These are phyloP conservation scores for Procambarus virginalis DNA, from an alignment of 1,140 invertebrate species.

Conservation along the genomic window DNA sequence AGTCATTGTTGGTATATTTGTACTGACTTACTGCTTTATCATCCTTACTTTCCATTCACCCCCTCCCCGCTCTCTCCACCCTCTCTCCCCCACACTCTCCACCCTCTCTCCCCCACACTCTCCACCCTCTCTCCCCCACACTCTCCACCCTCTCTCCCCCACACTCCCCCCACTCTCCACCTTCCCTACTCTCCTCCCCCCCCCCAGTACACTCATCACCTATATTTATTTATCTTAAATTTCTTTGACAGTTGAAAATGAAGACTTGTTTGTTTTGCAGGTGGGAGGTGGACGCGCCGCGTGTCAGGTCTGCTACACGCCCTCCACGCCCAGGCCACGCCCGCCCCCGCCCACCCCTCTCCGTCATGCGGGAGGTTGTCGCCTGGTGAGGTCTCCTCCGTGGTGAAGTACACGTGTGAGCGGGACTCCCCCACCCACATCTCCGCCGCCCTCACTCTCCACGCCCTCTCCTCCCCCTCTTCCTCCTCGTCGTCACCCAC, in stretches of 20 bases:
- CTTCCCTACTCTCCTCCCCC: not conserved
- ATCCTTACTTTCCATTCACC: too few relatives aligned
- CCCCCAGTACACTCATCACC: not conserved
- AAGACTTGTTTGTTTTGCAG: not conserved
- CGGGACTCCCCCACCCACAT: not conserved
- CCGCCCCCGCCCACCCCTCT: not conserved
- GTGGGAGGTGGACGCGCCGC: slow-evolving; percentile 41
- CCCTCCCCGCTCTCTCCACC: too few relatives aligned
- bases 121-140: too few relatives aligned
- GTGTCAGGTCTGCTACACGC: slow-evolving; percentile 36
- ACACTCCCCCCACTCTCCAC: not conserved
- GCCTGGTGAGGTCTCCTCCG: not conserved
- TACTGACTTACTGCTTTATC: too few relatives aligned
- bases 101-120: too few relatives aligned
- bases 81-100: too few relatives aligned
- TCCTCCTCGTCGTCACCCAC: not conserved
- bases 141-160: too few relatives aligned
- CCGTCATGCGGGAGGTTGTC: not conserved
- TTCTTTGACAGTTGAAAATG: not conserved
- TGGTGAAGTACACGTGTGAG: slow-evolving; percentile 10
- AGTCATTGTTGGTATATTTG: too few relatives aligned
- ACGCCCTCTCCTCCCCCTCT: not conserved
- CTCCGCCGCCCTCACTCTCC: not conserved
- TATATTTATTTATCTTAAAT: not conserved
- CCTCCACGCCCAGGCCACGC: slow-evolving; percentile 31